A percentile compares a stretch with the other conserved stretches of the same genome.
These are phyloP conservation scores for Tetraneura akinire DNA, from an alignment of 1,140 invertebrate species.

Conservation along the genomic window DNA sequence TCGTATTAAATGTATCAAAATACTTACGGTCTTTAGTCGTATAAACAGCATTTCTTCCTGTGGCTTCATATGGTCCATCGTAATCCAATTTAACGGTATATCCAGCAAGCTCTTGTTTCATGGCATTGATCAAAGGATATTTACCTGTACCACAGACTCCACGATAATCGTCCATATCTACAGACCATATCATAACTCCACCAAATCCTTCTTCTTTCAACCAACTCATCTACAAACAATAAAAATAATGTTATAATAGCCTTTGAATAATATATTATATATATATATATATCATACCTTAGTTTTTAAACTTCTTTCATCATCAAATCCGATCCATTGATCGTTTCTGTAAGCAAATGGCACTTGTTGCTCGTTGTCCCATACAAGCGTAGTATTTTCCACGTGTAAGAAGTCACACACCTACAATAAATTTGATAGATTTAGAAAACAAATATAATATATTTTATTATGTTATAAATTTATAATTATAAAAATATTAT, in stretches of 20 bases:
- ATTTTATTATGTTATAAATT: no score
- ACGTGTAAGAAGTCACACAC: slow-evolving; percentile 88
- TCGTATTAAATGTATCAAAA: no score
- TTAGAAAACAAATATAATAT: background rate
- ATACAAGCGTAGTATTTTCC: slow-evolving; percentile 90
- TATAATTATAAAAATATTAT: background rate
- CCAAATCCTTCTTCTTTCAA: slow-evolving; percentile 90
- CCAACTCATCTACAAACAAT: slow-evolving; percentile 78
- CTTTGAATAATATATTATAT: no score
- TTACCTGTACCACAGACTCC: slow-evolving; percentile 87
- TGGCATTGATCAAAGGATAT: slow-evolving; percentile 85
- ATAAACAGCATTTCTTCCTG: slow-evolving; percentile 71
- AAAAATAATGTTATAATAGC: no score
- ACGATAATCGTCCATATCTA: slow-evolving; percentile 93
- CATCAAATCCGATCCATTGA: slow-evolving; percentile 96
- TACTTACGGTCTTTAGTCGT: slow-evolving; percentile 85
- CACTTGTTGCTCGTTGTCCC: slow-evolving; percentile 95
- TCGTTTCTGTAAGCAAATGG: slow-evolving; percentile 88
- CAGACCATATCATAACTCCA: slow-evolving; percentile 96
- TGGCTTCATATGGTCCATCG: slow-evolving; percentile 81
- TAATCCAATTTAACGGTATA: slow-evolving; percentile 85
- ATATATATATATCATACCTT: slow-evolving; percentile 73
- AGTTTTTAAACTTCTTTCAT: slow-evolving; percentile 86
- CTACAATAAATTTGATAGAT: slow-evolving; percentile 57
- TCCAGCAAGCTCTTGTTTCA: slow-evolving; percentile 80